Evolutionary conservation across 1,140 invertebrate genomes (phyloP).

Genomic region (Oreohelix idahoensis): DNA sequence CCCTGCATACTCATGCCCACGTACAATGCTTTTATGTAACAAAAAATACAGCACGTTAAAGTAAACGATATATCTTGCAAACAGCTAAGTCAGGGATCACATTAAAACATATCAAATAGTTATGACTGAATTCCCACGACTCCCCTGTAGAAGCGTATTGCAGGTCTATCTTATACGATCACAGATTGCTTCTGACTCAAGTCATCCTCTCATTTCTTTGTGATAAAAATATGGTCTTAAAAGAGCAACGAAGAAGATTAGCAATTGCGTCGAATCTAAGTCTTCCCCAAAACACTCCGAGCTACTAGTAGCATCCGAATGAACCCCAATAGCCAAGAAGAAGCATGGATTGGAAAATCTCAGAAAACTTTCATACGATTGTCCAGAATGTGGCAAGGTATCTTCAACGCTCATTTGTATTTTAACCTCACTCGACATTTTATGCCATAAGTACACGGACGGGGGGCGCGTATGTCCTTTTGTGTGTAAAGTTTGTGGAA

Average conservation of each 20-base stretch:
- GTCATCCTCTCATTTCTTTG: background rate
- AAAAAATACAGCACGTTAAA: no score
- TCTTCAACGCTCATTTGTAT: conserved; percentile 99
- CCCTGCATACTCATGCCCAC: background rate
- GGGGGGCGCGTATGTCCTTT: conserved; percentile 97
- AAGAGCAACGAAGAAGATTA: conserved; percentile 8
- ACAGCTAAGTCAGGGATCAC: background rate
- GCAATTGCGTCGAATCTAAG: conserved; percentile 26
- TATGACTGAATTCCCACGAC: background rate
- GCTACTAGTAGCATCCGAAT: conserved; percentile 23
- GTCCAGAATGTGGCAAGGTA: conserved; percentile 95
- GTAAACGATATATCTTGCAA: background rate
- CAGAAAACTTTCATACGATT: conserved; percentile 92
- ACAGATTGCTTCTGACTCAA: conserved; percentile 5
- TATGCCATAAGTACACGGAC: conserved; percentile 99
- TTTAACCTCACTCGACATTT: conserved; percentile 98
- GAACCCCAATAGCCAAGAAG: conserved; percentile 49
- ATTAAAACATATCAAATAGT: background rate
- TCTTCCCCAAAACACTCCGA: conserved; percentile 16
- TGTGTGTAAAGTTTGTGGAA: conserved; percentile 96
- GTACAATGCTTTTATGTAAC: background rate
- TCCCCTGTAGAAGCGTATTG: background rate
- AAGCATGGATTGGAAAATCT: conserved; percentile 47
- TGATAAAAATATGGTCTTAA: conserved; percentile 25
- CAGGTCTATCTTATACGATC: background rate